Percentiles rank a stretch among this genome's conserved stretches.
These are phyloP conservation scores for Conus canariensis DNA, from an alignment of 2,888 invertebrate species.

Conservation along the genomic window DNA sequence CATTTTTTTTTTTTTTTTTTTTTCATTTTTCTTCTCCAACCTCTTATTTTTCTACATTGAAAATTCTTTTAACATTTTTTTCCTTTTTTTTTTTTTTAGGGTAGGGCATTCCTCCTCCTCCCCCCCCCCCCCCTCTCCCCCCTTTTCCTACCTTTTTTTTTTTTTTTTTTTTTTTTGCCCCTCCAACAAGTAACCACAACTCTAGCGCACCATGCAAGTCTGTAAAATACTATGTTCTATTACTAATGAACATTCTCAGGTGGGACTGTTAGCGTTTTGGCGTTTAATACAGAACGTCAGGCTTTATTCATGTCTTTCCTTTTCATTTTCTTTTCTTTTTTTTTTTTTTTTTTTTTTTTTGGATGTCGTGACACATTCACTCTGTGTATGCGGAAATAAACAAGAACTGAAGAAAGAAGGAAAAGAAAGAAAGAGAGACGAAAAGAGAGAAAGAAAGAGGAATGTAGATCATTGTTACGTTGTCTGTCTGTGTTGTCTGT, in stretches of 20 bases:
- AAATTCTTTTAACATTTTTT: background rate
- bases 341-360: no score
- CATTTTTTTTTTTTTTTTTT: background rate
- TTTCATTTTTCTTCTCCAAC: background rate
- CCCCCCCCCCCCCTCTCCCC: background rate
- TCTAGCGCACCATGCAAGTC: no score
- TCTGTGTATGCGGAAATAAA: no score
- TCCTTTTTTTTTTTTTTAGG: background rate
- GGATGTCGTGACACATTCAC: no score
- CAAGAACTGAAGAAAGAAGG: no score
- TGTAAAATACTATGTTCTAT: no score
- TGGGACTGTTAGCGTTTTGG: no score
- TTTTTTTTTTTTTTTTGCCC: background rate
- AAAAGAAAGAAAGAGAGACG: no score
- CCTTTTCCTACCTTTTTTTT: background rate
- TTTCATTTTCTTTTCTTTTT: background rate
- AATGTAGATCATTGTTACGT: no score
- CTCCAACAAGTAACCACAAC: background rate
- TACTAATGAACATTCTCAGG: no score
- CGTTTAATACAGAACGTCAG: background rate
- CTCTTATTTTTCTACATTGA: background rate
- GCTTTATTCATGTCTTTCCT: background rate
- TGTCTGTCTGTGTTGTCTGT: conserved; percentile 2
- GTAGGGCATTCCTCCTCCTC: background rate
- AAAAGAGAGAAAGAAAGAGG: no score